A percentile compares a stretch with the other conserved stretches of the same genome.
phyloP scores from a whole-genome alignment of 2,797 vertebrate genomes.

The Mallotus villosus region DNA sequence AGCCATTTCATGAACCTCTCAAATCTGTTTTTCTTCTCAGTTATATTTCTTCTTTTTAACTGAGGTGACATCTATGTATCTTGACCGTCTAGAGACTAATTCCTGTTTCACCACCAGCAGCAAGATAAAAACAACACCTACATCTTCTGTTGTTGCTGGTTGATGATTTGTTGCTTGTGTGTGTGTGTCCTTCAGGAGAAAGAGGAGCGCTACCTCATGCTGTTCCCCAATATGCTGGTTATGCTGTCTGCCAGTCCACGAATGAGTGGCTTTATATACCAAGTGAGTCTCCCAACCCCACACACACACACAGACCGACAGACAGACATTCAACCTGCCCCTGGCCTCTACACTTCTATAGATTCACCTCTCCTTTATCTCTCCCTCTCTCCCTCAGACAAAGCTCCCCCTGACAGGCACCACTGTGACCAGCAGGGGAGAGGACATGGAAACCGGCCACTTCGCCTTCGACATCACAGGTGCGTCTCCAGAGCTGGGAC shows the following conservation, averaged over 20 bases:
- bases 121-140: background rate
- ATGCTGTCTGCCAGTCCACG: constrained; percentile 94
- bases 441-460: constrained; percentile 82
- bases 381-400: constrained; percentile 71
- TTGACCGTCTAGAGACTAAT: constrained; percentile 33
- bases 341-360: too few species aligned
- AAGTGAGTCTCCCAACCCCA: constrained; percentile 75
- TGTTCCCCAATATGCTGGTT: constrained; percentile 88
- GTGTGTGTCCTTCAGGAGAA: constrained; percentile 79
- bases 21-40: constrained; percentile 13
- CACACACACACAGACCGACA: background rate
- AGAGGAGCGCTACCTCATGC: constrained; percentile 93
- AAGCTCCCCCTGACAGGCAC: constrained; percentile 85
- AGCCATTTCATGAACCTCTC: background rate
- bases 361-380: background rate
- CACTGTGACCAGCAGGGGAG: constrained; percentile 80
- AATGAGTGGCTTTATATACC: constrained; percentile 98
- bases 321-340: background rate
- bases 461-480: constrained; percentile 92
- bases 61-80: constrained; percentile 28
- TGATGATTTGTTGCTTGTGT: constrained; percentile 1
- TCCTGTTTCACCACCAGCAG: constrained; percentile 9
- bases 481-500: constrained; percentile 49
- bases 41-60: constrained; percentile 24
- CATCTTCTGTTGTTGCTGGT: background rate